Evolutionary conservation across 2,113 vertebrate genomes (phyloP).

Genomic region (Piaya cayana): DNA sequence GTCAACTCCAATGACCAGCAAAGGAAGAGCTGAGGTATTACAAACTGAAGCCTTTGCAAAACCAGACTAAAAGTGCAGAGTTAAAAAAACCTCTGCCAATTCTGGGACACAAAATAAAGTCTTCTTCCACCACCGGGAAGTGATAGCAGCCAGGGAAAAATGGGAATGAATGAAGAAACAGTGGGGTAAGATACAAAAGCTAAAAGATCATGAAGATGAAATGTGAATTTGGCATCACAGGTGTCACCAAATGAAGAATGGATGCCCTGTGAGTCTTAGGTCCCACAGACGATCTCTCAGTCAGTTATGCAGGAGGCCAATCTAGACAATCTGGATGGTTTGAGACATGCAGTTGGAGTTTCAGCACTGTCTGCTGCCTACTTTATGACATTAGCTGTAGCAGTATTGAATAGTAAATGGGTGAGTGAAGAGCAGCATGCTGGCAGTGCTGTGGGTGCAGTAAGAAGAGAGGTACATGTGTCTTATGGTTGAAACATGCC

Average conservation of each 20-base stretch:
- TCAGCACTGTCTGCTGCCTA: background rate
- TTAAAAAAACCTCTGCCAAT: background rate
- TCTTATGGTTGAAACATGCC: background rate
- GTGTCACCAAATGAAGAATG: background rate
- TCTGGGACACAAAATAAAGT: background rate
- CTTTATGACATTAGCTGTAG: background rate
- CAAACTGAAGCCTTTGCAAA: background rate
- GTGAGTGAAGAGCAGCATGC: background rate
- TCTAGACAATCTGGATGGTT: background rate
- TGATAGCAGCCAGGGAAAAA: background rate
- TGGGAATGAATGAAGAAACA: background rate
- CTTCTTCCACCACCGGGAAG: background rate
- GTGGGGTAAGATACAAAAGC: background rate
- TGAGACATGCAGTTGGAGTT: background rate
- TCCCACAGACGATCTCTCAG: background rate
- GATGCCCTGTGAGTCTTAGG: background rate
- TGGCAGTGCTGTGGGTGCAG: background rate
- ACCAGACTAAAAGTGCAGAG: background rate
- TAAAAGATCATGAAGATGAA: background rate
- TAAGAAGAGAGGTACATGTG: background rate
- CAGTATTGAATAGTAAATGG: background rate
- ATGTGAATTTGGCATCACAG: background rate
- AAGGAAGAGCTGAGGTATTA: background rate
- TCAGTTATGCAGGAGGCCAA: background rate
- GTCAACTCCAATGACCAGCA: background rate